Evolutionary conservation across 2,113 vertebrate genomes (phyloP), one percentile per base, ranked within the genome.

Genomic region (Lepidothrix coronata): DNA sequence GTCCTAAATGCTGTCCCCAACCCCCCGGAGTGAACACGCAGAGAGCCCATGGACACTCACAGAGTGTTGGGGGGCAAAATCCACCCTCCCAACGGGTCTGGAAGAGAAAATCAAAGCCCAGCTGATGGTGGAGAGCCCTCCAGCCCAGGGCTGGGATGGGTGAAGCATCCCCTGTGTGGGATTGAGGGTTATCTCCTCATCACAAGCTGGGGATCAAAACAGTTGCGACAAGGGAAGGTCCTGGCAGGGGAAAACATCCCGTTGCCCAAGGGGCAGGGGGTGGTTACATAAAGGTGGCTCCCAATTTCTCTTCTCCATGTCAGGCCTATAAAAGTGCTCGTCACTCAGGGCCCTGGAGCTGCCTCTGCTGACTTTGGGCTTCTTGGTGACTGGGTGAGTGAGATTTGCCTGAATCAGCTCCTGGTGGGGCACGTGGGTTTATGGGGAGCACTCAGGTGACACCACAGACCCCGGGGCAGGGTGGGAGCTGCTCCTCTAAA

Each of bases 321-420:
- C 65, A 83, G 85, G 75, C 77, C 9, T 97, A 97, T 97, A 97
- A 96, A 97, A 96, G 90, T 81, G 67, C 90, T 75, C 5, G 5
- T 79, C 55, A 43, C 67, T 8, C 52, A 1, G 2, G 5, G 35
- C 13, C 35, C 63, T 13, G 65, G 33, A 96, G 88, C 92, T 94
- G 88, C 67, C 5, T 86, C 79, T 49, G 82, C 92, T 95, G 96
- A 93, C 91, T 95, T 68, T 68, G 21, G 3, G 24, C 85, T 67
- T 79, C 72, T 66, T 18, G 82, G 92, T 83, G 95, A 67, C 95
- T 44, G 85, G 90, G 95, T 97, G 88, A 96, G 95, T 96, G 4
- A 0, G 66, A 81, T 92, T 83, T 81, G 5, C 43, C 76, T 95
- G 89, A 67, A 91, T 95, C 43, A 37, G 24, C 18, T 87, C 59